Percentiles rank a stretch among this genome's conserved stretches.
Conservation (phyloP, 2,797 vertebrate species). For the Benthosema pterotum region DNA sequence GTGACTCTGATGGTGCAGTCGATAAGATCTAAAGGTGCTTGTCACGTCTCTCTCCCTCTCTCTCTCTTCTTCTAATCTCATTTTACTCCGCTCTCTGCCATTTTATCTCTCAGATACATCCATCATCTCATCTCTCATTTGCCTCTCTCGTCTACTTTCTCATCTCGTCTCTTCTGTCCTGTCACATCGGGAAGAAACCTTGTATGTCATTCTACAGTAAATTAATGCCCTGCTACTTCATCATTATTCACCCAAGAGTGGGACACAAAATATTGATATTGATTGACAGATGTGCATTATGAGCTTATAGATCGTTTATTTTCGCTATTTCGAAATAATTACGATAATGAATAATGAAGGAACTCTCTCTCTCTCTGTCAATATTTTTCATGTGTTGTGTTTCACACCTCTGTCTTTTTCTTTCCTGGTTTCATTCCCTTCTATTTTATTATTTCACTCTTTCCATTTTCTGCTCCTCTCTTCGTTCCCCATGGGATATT, state of each 20-base stretch:
- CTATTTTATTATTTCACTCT: conserved; percentile 21
- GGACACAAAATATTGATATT: too few species aligned
- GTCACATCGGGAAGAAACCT: background rate
- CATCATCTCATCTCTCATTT: background rate
- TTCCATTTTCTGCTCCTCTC: conserved; percentile 50
- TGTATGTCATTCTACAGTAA: too few species aligned
- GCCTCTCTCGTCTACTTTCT: background rate
- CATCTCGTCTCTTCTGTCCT: background rate
- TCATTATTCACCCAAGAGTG: too few species aligned
- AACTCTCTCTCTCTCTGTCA: background rate
- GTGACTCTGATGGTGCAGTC: too few species aligned
- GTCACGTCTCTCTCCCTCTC: background rate
- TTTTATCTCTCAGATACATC: background rate
- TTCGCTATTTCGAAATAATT: too few species aligned
- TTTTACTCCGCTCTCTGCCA: background rate
- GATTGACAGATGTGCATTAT: too few species aligned
- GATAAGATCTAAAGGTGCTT: too few species aligned
- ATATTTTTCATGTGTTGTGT: conserved; percentile 60
- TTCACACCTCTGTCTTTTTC: conserved; percentile 26
- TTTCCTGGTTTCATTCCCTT: conserved; percentile 34
- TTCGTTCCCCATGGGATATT: conserved; percentile 78
- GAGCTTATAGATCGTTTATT: too few species aligned
- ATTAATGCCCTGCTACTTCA: too few species aligned
- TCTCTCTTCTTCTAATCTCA: background rate
- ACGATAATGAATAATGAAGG: too few species aligned